phyloP scores from a whole-genome alignment of 2,888 invertebrate species.

The Cephalotes varians region DNA sequence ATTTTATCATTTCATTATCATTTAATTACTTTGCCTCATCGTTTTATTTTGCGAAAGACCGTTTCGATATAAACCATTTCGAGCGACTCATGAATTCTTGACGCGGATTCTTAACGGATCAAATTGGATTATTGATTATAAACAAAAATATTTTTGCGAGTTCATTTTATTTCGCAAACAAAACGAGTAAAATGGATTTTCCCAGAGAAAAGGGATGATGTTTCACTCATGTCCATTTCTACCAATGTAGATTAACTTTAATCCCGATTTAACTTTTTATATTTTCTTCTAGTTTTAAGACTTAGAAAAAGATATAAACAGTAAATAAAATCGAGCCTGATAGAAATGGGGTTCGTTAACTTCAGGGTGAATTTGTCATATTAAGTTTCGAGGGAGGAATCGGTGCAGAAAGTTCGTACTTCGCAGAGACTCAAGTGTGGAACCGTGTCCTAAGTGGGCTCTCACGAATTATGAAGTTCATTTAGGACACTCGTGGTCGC shows the following conservation, averaged over 20 bases:
- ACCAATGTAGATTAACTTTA: too few relatives aligned
- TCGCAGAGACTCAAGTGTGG: background rate
- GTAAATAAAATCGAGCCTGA: too few relatives aligned
- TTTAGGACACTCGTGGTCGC: constrained; percentile 25
- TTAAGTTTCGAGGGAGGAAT: background rate
- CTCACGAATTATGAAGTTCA: constrained; percentile 36
- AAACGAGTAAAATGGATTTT: background rate
- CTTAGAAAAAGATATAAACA: too few relatives aligned
- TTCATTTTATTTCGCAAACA: background rate
- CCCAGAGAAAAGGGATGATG: too few relatives aligned
- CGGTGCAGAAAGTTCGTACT: background rate
- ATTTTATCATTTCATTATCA: too few relatives aligned
- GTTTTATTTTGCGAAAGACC: too few relatives aligned
- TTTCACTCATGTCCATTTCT: too few relatives aligned
- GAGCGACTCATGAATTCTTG: background rate
- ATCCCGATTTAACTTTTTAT: too few relatives aligned
- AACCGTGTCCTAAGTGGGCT: background rate
- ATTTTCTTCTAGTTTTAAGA: too few relatives aligned
- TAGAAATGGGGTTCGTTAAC: background rate
- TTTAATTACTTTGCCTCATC: background rate
- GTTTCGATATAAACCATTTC: background rate
- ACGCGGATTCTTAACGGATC: background rate
- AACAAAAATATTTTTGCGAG: background rate
- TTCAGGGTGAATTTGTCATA: background rate
- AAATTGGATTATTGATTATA: background rate